These are phyloP conservation scores for Acrobasis consociella DNA, from an alignment of 2,888 invertebrate genomes.

Conservation along the genomic window DNA sequence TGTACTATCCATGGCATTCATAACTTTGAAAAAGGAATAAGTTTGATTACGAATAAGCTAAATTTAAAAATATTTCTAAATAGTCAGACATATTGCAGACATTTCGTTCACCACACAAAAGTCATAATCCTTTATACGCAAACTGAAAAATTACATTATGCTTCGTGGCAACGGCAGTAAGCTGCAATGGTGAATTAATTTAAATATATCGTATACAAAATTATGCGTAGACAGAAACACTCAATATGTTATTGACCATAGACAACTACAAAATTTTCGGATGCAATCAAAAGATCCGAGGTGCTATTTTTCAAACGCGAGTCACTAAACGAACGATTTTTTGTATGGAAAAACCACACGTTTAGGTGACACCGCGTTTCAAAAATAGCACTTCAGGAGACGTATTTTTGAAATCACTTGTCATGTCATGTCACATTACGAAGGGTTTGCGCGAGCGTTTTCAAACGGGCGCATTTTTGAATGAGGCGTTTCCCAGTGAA, in stretches of 20 bases:
- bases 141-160: slow-evolving; percentile 47
- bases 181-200: background rate
- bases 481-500: no score
- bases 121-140: slow-evolving; percentile 60
- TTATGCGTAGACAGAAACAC: background rate
- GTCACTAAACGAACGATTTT: no score
- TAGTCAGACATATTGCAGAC: slow-evolving; percentile 83
- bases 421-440: no score
- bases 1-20: slow-evolving; percentile 69
- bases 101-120: slow-evolving; percentile 65
- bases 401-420: no score
- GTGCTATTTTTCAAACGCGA: no score
- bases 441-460: no score
- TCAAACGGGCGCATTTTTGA: no score
- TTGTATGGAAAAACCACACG: no score
- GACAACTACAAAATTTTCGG: background rate
- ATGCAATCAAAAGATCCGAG: no score
- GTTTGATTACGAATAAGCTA: slow-evolving; percentile 63
- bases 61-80: slow-evolving; percentile 82
- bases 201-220: background rate
- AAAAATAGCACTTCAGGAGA: no score
- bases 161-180: slow-evolving; percentile 44
- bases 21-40: slow-evolving; percentile 52
- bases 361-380: no score
- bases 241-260: background rate